phyloP scores from a whole-genome alignment of 2,113 vertebrate genomes.

The Drymodes brunneopygia region DNA sequence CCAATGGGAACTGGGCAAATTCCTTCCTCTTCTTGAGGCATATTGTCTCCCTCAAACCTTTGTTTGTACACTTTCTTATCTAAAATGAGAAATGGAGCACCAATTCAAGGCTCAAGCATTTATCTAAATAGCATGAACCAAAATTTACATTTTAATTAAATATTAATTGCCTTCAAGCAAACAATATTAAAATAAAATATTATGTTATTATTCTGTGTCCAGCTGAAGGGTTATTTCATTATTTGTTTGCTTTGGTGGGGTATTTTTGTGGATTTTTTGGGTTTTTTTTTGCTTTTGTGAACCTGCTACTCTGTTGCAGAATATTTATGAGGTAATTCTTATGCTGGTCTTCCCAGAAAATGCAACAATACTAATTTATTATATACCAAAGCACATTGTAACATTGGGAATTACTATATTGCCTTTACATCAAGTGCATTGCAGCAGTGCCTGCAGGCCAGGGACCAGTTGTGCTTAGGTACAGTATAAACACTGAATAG shows the following conservation, averaged over 20 bases:
- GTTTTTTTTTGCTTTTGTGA: not conserved
- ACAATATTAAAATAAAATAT: conserved; percentile 30
- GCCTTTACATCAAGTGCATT: not conserved
- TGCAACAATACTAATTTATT: not conserved
- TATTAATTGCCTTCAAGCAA: conserved; percentile 41
- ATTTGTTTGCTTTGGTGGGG: not conserved
- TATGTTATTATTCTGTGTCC: not conserved
- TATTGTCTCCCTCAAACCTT: not conserved
- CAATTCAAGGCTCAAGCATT: not conserved
- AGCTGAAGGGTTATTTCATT: not conserved
- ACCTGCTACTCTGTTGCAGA: not conserved
- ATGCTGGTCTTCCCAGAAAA: not conserved
- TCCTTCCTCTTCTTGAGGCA: not conserved
- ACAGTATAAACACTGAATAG: not conserved
- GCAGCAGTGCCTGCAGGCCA: not conserved
- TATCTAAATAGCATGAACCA: conserved; percentile 21
- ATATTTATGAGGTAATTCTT: not conserved
- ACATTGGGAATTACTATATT: not conserved
- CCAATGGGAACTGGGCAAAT: not conserved
- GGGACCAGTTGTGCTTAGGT: not conserved
- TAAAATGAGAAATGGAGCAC: conserved; percentile 28
- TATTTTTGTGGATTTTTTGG: not conserved
- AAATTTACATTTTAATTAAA: conserved; percentile 65
- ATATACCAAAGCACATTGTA: not conserved
- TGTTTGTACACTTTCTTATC: conserved; percentile 49